Conservation (phyloP, 2,888 invertebrate genomes). For the Drosophila prolongata region DNA sequence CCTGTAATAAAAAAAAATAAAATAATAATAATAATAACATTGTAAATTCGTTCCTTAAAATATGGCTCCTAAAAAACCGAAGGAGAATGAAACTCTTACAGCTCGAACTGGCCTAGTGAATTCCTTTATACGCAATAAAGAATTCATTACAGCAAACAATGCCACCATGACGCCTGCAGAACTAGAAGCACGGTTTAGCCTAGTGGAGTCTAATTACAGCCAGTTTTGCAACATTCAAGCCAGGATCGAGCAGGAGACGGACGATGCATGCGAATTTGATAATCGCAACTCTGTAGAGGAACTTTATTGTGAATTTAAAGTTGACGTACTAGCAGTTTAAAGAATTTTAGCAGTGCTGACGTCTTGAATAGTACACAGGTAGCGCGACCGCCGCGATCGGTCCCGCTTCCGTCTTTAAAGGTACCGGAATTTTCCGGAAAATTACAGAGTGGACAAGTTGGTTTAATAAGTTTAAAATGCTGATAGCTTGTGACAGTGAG, state of each 20-base stretch:
- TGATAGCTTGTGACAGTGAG: slow-evolving; percentile 7
- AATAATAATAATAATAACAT: neutral
- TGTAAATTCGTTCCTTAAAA: neutral
- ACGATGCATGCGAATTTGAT: slow-evolving; percentile 13
- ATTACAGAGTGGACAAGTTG: slow-evolving; percentile 10
- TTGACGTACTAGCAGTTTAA: slow-evolving; percentile 2
- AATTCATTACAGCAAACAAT: neutral
- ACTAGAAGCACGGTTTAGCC: slow-evolving; percentile 8
- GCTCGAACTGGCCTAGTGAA: neutral
- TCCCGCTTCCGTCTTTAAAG: too few species aligned
- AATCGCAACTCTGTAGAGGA: neutral
- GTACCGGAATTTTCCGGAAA: neutral
- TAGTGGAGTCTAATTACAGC: slow-evolving; percentile 14
- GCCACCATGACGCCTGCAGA: neutral
- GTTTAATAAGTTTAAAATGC: neutral
- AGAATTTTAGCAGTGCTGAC: neutral
- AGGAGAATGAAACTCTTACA: neutral
- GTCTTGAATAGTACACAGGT: neutral
- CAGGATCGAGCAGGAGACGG: slow-evolving; percentile 8
- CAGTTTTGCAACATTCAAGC: slow-evolving; percentile 15
- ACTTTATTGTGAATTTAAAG: slow-evolving; percentile 8
- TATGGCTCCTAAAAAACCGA: slow-evolving; percentile 1
- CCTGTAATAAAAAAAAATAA: neutral
- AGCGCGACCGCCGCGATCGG: too few species aligned
- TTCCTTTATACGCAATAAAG: too few species aligned